Evolutionary conservation across 1,140 invertebrate species (phyloP), one percentile per base, ranked within the genome.

Genomic region (Ceratina calcarata): DNA sequence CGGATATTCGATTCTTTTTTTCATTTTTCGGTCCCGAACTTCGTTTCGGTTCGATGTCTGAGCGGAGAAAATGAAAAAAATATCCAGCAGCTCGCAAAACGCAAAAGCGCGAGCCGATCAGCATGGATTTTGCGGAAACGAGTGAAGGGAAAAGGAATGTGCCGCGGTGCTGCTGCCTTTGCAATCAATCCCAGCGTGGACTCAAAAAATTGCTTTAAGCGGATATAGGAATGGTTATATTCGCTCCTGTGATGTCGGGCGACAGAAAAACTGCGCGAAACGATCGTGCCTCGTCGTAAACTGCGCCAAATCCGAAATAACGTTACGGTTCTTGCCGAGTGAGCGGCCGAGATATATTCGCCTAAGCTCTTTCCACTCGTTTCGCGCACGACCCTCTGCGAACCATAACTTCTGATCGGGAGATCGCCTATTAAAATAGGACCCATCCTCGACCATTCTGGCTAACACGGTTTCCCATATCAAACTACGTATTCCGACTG

Each of bases 161-260:
- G 53, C 13, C 15, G 12, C 55, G 53, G 10, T 1, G 27, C 15
- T 32, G 18, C 20, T 20, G 53, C 20, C 55, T 15, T 13, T 53
- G 49, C 62, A 20, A 69, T 45, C 51, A 45, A 64, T 83, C 3
- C 64, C 69, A 68, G 61, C 13, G 24, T 10, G 27, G 51, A 13
- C 20, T 58, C 60, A 37, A 84, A 84, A 81, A 80, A 81, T 83
- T 72, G 57, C 77, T 69, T 81, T 77, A 81, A 81, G 67, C 81
- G 73, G 53, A 79, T 79, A 79, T 53, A 12, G 53, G n/a, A 74
- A 66, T 45, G 71, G 62, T 58, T 71, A 65, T 71, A 65, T 79
- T 74, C 53, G 62, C 15, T 53, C 66, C 51, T 61, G 62, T 15
- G 37, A 51, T 53, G 76, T 71, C 76, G 67, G 24, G 49, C 49